These are phyloP conservation scores for Prionace glauca DNA, from an alignment of 2,797 vertebrate species.

Conservation along the genomic window DNA sequence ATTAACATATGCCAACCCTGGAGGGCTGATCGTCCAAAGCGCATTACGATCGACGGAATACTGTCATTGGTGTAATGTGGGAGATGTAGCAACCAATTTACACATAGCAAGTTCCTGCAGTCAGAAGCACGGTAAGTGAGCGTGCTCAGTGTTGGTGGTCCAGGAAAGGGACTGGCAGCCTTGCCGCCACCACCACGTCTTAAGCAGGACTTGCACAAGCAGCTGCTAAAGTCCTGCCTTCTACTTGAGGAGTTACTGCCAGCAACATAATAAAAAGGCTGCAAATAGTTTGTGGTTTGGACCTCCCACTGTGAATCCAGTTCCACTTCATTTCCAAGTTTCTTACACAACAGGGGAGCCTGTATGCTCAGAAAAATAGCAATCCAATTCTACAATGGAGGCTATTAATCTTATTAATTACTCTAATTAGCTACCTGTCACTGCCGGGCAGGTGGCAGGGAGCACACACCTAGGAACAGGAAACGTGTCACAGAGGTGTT, in stretches of 20 bases:
- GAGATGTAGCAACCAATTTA: not conserved
- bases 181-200: too few relatives aligned
- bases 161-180: too few relatives aligned
- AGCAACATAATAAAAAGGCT: not conserved
- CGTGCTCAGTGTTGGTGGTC: not conserved
- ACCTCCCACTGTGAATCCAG: not conserved
- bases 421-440: not conserved
- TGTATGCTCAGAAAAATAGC: not conserved
- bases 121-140: not conserved
- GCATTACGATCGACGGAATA: not conserved
- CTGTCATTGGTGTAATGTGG: not conserved
- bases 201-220: not conserved
- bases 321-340: not conserved
- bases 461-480: not conserved
- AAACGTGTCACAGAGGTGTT: not conserved
- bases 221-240: not conserved
- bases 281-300: not conserved
- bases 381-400: not conserved
- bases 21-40: not conserved
- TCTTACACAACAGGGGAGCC: too few relatives aligned
- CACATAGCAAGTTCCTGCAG: not conserved
- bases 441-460: not conserved
- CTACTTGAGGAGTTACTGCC: not conserved
- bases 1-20: not conserved
- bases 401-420: not conserved